A percentile compares a stretch with the other conserved stretches of the same genome.
phyloP scores from a whole-genome alignment of 2,797 vertebrate genomes.

The Rhinichthys osculus region DNA sequence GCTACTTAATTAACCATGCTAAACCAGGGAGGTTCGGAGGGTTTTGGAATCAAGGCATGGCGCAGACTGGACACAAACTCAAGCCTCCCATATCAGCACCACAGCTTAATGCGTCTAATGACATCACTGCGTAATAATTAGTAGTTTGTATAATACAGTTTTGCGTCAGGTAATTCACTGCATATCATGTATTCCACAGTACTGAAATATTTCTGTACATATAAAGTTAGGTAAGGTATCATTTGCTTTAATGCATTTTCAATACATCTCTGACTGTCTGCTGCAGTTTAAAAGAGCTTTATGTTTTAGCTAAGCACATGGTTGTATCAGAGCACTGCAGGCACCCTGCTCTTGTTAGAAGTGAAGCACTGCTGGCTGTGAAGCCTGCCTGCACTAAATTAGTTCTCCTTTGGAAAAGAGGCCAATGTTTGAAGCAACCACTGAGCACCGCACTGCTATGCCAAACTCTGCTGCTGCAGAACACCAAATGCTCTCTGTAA shows the following conservation, averaged over 20 bases:
- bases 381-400: constrained; percentile 57
- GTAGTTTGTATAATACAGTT: not conserved
- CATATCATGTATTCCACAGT: not conserved
- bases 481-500: constrained; percentile 50
- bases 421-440: constrained; percentile 54
- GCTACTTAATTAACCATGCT: constrained; percentile 24
- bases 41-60: not conserved
- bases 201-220: not conserved
- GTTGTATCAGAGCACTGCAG: constrained; percentile 52
- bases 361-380: constrained; percentile 55
- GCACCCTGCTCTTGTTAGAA: constrained; percentile 53
- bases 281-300: constrained; percentile 60
- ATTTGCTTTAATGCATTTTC: constrained; percentile 9
- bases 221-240: not conserved
- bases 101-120: not conserved
- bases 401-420: constrained; percentile 58
- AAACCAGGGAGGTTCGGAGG: not conserved
- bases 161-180: not conserved
- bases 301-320: constrained; percentile 61
- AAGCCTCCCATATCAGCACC: not conserved
- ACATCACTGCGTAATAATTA: not conserved
- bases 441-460: constrained; percentile 37
- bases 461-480: constrained; percentile 47
- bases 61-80: not conserved
- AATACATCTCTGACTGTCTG: not conserved